Conservation (phyloP, 1,140 invertebrate species). For the Mactra quadrangularis region DNA sequence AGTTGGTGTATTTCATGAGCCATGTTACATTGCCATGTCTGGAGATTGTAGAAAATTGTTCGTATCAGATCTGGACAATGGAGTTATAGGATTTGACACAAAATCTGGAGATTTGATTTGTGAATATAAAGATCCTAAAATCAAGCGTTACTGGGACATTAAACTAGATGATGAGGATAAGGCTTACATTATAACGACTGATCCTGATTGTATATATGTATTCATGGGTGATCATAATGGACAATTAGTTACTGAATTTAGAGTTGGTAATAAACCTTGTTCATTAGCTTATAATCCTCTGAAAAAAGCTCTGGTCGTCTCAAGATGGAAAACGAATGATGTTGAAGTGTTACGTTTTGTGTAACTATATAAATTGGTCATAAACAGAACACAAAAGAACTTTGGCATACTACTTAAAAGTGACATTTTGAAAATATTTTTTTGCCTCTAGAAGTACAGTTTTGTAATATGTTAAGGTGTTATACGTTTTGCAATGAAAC, state of each 20-base stretch:
- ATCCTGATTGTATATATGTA: constrained; percentile 40
- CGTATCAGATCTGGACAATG: constrained; percentile 45
- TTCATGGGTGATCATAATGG: constrained; percentile 40
- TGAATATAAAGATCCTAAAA: constrained; percentile 41
- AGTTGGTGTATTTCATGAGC: constrained; percentile 19
- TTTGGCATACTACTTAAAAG: too few species aligned
- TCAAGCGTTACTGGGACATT: constrained; percentile 53
- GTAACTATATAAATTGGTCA: too few species aligned
- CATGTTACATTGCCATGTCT: constrained; percentile 39
- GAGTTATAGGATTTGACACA: constrained; percentile 41
- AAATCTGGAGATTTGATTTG: constrained; percentile 39
- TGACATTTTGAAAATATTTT: too few species aligned
- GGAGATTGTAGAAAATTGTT: constrained; percentile 22
- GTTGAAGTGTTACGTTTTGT: constrained; percentile 46
- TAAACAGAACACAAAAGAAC: too few species aligned
- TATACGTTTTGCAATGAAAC: too few species aligned
- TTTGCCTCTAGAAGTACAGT: too few species aligned
- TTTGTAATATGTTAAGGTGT: too few species aligned
- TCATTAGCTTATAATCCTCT: constrained; percentile 29
- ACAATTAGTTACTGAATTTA: constrained; percentile 45
- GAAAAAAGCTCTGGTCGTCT: constrained; percentile 25
- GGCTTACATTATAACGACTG: constrained; percentile 39
- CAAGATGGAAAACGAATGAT: constrained; percentile 41
- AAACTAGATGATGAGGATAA: constrained; percentile 8
- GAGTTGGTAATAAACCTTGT: constrained; percentile 29